These are phyloP conservation scores for Leptinotarsa rubiginosa DNA, from an alignment of 2,888 invertebrate genomes.

Conservation along the genomic window DNA sequence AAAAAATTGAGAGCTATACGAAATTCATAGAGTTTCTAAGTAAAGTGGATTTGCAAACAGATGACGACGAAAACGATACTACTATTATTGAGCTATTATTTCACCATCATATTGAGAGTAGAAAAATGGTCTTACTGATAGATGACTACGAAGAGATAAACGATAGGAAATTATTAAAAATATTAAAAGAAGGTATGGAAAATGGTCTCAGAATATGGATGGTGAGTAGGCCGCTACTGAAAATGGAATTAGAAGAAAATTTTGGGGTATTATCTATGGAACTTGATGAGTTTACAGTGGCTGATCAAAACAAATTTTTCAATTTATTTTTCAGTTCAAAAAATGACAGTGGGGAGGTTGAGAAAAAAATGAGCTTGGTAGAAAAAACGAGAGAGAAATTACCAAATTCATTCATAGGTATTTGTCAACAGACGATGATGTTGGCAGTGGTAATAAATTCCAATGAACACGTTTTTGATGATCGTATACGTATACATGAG, in stretches of 20 bases:
- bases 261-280: conserved; percentile 30
- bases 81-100: conserved; percentile 19
- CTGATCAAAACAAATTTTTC: conserved; percentile 27
- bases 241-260: conserved; percentile 24
- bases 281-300: conserved; percentile 25
- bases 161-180: conserved; percentile 11
- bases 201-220: conserved; percentile 34
- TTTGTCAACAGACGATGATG: conserved; percentile 39
- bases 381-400: conserved; percentile 20
- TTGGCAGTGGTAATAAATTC: conserved; percentile 26
- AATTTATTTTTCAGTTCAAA: conserved; percentile 18
- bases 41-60: conserved; percentile 7
- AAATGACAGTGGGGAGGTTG: background rate
- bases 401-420: conserved; percentile 32
- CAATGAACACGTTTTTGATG: background rate
- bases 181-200: conserved; percentile 24
- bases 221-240: conserved; percentile 27
- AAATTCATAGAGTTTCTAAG: conserved; percentile 22
- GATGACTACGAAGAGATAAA: conserved; percentile 35
- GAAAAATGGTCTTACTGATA: conserved; percentile 26
- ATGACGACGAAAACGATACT: background rate
- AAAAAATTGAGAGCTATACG: conserved; percentile 12
- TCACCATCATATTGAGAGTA: background rate
- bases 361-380: background rate
- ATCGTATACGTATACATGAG: conserved; percentile 7